Evolutionary conservation across 2,113 vertebrate genomes (phyloP).

Genomic region (Nansenia antarctica): DNA sequence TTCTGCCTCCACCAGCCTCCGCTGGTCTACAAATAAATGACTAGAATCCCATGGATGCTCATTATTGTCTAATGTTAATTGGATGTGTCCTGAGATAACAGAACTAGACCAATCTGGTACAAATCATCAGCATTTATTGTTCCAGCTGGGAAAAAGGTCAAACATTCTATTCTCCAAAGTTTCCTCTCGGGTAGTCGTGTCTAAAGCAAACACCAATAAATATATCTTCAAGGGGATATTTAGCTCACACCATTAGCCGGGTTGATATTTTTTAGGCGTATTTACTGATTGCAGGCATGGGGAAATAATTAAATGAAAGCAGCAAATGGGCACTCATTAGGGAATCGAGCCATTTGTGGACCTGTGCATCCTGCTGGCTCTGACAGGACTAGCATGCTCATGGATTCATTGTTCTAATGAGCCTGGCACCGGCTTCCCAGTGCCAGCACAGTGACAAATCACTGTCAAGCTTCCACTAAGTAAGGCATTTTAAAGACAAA

Average conservation of each 20-base stretch:
- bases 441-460: slow-evolving; percentile 49
- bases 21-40: neutral
- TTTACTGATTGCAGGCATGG: slow-evolving; percentile 49
- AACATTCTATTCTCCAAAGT: neutral
- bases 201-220: slow-evolving; percentile 22
- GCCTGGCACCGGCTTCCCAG: slow-evolving; percentile 27
- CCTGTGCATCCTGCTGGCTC: slow-evolving; percentile 44
- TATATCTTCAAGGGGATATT: slow-evolving; percentile 28
- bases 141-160: neutral
- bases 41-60: neutral
- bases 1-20: no score
- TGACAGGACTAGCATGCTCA: slow-evolving; percentile 38
- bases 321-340: slow-evolving; percentile 53
- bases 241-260: slow-evolving; percentile 38
- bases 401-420: slow-evolving; percentile 56
- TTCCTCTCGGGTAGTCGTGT: slow-evolving; percentile 4
- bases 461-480: slow-evolving; percentile 33
- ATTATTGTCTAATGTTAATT: neutral
- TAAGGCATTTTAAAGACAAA: slow-evolving; percentile 37
- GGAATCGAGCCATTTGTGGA: slow-evolving; percentile 33
- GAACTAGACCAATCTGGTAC: neutral
- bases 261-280: slow-evolving; percentile 40
- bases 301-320: slow-evolving; percentile 51
- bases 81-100: neutral
- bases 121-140: slow-evolving; percentile 2